Percentiles rank a stretch among this genome's conserved stretches.
These are phyloP conservation scores for Solen grandis DNA, from an alignment of 1,140 invertebrate genomes.

Conservation along the genomic window DNA sequence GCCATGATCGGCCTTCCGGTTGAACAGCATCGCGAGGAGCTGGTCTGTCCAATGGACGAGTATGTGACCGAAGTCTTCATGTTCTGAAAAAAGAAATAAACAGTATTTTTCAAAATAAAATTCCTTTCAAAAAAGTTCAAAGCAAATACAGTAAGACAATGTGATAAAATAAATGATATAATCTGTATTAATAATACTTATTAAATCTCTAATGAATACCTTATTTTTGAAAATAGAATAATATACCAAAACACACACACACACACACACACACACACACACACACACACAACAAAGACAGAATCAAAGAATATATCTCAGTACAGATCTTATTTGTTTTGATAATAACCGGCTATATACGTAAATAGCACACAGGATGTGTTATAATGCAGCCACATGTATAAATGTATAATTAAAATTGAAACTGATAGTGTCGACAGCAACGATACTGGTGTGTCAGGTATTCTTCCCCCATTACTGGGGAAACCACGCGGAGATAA, in stretches of 20 bases:
- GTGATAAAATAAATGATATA: background rate
- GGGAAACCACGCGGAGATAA: too few relatives aligned
- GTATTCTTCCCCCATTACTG: too few relatives aligned
- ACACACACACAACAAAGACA: too few relatives aligned
- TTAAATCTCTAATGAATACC: background rate
- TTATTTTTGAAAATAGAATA: background rate
- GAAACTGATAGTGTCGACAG: too few relatives aligned
- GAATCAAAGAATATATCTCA: too few relatives aligned
- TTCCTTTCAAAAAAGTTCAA: background rate
- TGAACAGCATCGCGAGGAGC: slow-evolving; percentile 7
- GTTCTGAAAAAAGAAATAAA: slow-evolving; percentile 7
- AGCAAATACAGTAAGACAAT: background rate
- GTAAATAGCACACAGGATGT: too few relatives aligned
- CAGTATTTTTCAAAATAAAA: background rate
- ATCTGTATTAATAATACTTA: background rate
- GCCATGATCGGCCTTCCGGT: slow-evolving; percentile 34
- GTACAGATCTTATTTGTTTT: too few relatives aligned
- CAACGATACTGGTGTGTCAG: too few relatives aligned
- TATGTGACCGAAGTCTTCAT: slow-evolving; percentile 29
- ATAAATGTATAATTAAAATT: too few relatives aligned
- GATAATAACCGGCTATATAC: too few relatives aligned
- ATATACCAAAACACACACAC: background rate
- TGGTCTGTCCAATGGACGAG: background rate
- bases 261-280: too few relatives aligned
- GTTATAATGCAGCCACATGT: too few relatives aligned